phyloP scores from a whole-genome alignment of 2,888 invertebrate genomes.

The Meteorus colon region DNA sequence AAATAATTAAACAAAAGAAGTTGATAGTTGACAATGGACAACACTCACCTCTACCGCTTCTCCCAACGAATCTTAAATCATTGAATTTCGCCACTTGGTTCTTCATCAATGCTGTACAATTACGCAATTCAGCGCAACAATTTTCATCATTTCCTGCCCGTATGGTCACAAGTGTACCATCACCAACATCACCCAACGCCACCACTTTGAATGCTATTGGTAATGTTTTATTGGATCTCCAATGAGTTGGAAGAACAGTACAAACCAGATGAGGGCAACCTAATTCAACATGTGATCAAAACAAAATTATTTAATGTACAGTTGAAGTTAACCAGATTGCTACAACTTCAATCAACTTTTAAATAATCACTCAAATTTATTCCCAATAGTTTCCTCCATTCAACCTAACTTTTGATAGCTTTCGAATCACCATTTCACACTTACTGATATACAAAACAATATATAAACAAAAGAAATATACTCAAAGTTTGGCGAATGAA shows the following conservation, averaged over 20 bases:
- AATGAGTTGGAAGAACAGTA: conserved; percentile 94
- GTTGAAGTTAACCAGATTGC: not conserved
- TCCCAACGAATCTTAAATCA: conserved; percentile 96
- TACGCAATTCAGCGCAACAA: conserved; percentile 93
- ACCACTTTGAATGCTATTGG: conserved; percentile 97
- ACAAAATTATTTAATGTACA: conserved; percentile 41
- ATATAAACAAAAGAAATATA: too few species aligned
- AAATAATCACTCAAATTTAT: too few species aligned
- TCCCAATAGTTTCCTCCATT: too few species aligned
- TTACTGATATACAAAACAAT: too few species aligned
- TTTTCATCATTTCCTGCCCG: conserved; percentile 98
- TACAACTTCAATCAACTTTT: too few species aligned
- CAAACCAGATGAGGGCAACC: conserved; percentile 76
- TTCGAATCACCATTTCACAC: too few species aligned
- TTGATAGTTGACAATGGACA: too few species aligned
- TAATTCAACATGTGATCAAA: conserved; percentile 44
- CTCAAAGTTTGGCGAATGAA: too few species aligned
- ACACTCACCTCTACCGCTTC: conserved; percentile 94
- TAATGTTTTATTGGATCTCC: conserved; percentile 97
- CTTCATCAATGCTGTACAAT: conserved; percentile 95
- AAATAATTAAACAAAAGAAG: too few species aligned
- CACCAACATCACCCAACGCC: conserved; percentile 92
- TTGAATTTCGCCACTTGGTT: conserved; percentile 98
- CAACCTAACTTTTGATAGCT: too few species aligned
- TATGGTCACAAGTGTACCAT: conserved; percentile 95